These are phyloP conservation scores for Spilogale gracilis DNA, from an alignment of 2,113 vertebrate genomes.

Conservation along the genomic window DNA sequence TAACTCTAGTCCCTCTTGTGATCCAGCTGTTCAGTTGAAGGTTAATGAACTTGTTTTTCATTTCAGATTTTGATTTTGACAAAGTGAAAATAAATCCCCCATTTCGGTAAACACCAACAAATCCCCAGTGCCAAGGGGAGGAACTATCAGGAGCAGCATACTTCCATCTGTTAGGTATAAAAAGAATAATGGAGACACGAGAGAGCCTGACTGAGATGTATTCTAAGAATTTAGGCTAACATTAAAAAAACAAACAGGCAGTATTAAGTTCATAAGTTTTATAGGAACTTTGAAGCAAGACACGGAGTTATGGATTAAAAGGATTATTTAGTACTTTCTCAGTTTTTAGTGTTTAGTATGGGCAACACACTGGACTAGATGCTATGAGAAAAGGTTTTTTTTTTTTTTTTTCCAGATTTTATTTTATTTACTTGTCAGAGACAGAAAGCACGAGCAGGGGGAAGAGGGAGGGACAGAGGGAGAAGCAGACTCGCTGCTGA, in stretches of 20 bases:
- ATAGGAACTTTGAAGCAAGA: constrained; percentile 35
- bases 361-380: not conserved
- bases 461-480: too few species aligned
- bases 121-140: constrained; percentile 82
- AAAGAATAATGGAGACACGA: constrained; percentile 41
- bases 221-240: constrained; percentile 49
- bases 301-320: not conserved
- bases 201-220: constrained; percentile 26
- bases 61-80: constrained; percentile 81
- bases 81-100: constrained; percentile 85
- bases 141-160: constrained; percentile 32
- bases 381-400: not conserved
- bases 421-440: too few species aligned
- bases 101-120: constrained; percentile 75
- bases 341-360: not conserved
- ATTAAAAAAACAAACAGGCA: not conserved
- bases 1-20: constrained; percentile 82
- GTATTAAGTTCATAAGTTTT: constrained; percentile 28
- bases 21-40: constrained; percentile 85
- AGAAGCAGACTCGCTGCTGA: too few species aligned
- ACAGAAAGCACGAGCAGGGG: too few species aligned
- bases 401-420: not conserved
- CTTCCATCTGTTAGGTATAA: constrained; percentile 80
- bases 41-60: constrained; percentile 70
- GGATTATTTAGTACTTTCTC: not conserved